Base-by-base conservation (phyloP, 2,113 vertebrate species). In the Bostrychus sinensis region DNA sequence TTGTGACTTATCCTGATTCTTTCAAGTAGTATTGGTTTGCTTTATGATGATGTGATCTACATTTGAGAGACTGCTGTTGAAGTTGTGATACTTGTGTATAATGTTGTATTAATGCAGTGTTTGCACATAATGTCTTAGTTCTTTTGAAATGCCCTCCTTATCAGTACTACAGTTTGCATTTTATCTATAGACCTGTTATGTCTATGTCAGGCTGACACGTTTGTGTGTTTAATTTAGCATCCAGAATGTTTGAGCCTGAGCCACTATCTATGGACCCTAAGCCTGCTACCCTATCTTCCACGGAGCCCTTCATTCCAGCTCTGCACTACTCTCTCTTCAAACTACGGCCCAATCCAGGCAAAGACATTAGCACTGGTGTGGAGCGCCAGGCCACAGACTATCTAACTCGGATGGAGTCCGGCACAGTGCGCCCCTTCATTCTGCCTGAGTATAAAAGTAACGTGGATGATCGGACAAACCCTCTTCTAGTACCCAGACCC, bases 361-460 rank as follows among this genome's bases (percentile, higher is more conserved):
- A 91, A 78, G 89, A 94, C 78, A 87, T 92, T 43, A 92, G 90
- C 77, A 73, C 71, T 34, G 89, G 91, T 58, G 91, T 97, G 86
- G 94, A 95, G 83, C 94, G 91, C 6, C 88, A 95, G 60, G 90
- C 93, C 56, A 80, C 83, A 5, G 92, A 95, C 9, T 97, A 97
- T 88, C 88, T 97, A 41, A 84, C 64, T 13, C 95, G 91, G 26
- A 91, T 90, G 51, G 91, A 93, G 46, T 70, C 85, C 9, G 89
- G 91, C 76, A 93, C 88, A 0, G 89, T 85, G 22, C 84, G 92
- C 68, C 92, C 93, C 4, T 97, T 94, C 78, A 59, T 87, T 22
- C 77, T 95, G 14, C 82, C 78, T 3, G 87, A 87, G 0, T 98
- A 98, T 77, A 77, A 91, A 25, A 48, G 90, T 42, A 75, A 74